Evolutionary conservation across 1,140 invertebrate species (phyloP), one percentile per base, ranked within the genome.

Genomic region (Drosophila novamexicana): DNA sequence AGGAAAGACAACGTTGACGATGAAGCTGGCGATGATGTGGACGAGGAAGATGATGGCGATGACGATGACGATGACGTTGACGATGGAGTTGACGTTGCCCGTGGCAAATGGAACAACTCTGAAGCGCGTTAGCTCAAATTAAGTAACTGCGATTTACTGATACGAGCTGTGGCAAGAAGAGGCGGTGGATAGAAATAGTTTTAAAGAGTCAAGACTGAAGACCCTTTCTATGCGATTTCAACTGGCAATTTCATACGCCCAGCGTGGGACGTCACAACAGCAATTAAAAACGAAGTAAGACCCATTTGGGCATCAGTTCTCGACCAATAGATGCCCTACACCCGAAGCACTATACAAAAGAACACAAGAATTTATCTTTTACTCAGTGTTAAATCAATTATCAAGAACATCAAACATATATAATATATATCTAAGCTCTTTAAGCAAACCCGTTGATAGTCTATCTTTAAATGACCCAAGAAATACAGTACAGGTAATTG

Each of bases 81-180:
- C 47, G 59, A 63, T 39, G 59, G 53, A 9, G 34, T 12, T 63
- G 34, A 49, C 2, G 37, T 22, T 50, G 12, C 14, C 40, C 8
- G 37, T 49, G 36, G 22, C 29, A 57, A 85, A 75, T 75, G 75
- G 73, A 40, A 79, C 64, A 81, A 68, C 66, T 88, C 54, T 29
- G 59, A 77, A 79, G 79, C 83, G 83, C 79, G 83, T 86, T 86
- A 83, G 77, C 80, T 88, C 79, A 86, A 88, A 86, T 86, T 86
- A 88, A 74, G 71, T 74, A 74, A 86, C 79, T 83, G 83, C 76
- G 85, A 81, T 85, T 85, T 75, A 72, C 74, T 79, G 83, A 86
- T 86, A 47, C 37, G 37, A 45, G 57, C 12, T 34, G 32, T 16
- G 9, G 34, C 9, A 18, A 4, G 6, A 14, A 0, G 40, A 32